Conservation (phyloP, 2,888 invertebrate genomes). For the Callimorpha dominula region DNA sequence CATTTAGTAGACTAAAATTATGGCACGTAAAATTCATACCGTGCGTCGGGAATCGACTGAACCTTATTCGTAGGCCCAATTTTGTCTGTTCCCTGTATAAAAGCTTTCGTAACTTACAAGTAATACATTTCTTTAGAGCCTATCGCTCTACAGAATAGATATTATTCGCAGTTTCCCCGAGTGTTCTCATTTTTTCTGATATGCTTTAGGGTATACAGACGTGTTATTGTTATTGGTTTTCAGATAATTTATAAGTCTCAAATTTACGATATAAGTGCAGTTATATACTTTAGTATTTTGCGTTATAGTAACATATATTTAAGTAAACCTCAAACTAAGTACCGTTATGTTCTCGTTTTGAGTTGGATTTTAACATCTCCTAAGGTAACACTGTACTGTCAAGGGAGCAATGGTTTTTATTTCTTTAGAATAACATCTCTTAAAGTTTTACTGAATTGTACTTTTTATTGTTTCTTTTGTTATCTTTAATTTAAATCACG, state of each 20-base stretch:
- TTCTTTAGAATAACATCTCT: slow-evolving; percentile 5
- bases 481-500: background rate
- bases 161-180: slow-evolving; percentile 30
- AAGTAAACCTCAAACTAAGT: background rate
- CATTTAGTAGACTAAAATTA: slow-evolving; percentile 78
- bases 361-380: background rate
- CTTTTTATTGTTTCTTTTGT: background rate
- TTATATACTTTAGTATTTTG: background rate
- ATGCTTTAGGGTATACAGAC: slow-evolving; percentile 31
- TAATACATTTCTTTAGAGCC: slow-evolving; percentile 38
- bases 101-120: slow-evolving; percentile 35
- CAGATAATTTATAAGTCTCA: slow-evolving; percentile 21
- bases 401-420: background rate
- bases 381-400: background rate
- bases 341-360: background rate
- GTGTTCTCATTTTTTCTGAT: slow-evolving; percentile 18
- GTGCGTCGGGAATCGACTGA: slow-evolving; percentile 45
- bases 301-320: background rate
- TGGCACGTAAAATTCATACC: slow-evolving; percentile 74
- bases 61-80: slow-evolving; percentile 50
- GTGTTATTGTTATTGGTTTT: slow-evolving; percentile 36
- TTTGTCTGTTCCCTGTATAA: slow-evolving; percentile 43
- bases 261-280: slow-evolving; percentile 1
- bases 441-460: background rate
- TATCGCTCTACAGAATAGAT: slow-evolving; percentile 33